Evolutionary conservation across 1,140 invertebrate species (phyloP).

Genomic region (Tetraneura akinire): DNA sequence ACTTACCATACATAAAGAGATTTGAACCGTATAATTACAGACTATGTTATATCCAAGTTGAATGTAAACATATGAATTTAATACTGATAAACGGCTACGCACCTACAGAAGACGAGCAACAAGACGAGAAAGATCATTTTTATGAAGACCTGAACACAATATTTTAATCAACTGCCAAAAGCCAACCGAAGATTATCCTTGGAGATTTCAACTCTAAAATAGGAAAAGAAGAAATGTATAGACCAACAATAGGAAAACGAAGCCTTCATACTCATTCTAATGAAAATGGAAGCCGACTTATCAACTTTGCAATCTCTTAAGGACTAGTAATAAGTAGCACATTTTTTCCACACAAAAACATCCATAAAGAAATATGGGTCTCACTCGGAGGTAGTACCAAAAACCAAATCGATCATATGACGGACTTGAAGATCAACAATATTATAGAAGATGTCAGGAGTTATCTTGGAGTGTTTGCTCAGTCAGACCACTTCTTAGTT

Average conservation of each 20-base stretch:
- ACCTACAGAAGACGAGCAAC: conserved; percentile 9
- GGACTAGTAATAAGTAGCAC: no score
- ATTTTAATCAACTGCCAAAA: neutral
- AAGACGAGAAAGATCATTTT: neutral
- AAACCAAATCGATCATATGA: no score
- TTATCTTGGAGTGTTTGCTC: neutral
- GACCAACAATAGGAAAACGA: conserved; percentile 34
- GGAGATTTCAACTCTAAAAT: conserved; percentile 41
- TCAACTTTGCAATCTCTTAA: no score
- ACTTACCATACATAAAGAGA: conserved; percentile 25
- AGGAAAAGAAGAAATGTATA: conserved; percentile 40
- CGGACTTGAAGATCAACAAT: no score
- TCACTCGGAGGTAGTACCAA: no score
- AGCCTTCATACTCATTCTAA: neutral
- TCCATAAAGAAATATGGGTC: no score
- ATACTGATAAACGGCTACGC: conserved; percentile 22
- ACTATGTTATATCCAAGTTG: conserved; percentile 25
- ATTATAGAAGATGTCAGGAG: neutral
- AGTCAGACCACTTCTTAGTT: neutral
- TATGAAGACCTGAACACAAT: conserved; percentile 12
- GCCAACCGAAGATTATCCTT: conserved; percentile 40
- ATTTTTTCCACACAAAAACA: no score
- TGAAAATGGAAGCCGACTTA: conserved; percentile 5
- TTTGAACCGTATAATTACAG: conserved; percentile 13
- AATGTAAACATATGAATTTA: conserved; percentile 35